Conservation (phyloP, 2,888 invertebrate species). For the Cosmorhoe ocellata region DNA sequence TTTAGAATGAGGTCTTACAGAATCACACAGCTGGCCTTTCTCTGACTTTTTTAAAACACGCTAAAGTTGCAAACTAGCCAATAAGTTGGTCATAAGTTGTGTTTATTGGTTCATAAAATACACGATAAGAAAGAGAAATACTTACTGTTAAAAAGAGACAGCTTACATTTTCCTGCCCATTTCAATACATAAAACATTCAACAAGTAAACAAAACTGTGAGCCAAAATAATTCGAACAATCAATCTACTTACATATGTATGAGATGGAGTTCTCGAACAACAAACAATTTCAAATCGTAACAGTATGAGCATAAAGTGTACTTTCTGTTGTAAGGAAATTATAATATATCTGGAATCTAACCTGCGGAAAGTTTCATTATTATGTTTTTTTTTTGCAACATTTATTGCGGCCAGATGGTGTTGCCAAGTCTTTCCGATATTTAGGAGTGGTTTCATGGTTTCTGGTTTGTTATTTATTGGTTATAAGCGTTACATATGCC, state of each 20-base stretch:
- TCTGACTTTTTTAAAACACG: too few relatives aligned
- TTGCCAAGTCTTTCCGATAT: conserved; percentile 24
- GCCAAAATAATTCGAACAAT: conserved; percentile 32
- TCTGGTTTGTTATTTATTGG: conserved; percentile 24
- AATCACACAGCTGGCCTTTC: too few relatives aligned
- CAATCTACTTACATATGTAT: conserved; percentile 34
- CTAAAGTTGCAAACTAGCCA: too few relatives aligned
- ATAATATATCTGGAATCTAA: too few relatives aligned
- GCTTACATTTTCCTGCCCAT: conserved; percentile 7
- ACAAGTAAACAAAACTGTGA: conserved; percentile 30
- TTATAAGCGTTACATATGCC: too few relatives aligned
- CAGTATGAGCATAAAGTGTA: neutral
- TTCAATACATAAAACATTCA: conserved; percentile 29
- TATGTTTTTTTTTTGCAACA: conserved; percentile 22
- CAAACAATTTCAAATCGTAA: neutral
- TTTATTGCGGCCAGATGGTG: conserved; percentile 25
- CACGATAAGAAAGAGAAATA: too few relatives aligned
- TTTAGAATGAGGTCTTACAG: too few relatives aligned
- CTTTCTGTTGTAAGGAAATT: neutral
- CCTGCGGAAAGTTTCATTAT: conserved; percentile 18
- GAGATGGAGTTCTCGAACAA: conserved; percentile 5
- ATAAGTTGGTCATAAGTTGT: too few relatives aligned
- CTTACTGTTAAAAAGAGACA: too few relatives aligned
- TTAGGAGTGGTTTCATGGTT: conserved; percentile 22
- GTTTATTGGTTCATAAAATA: too few relatives aligned